Conservation (phyloP, 2,888 invertebrate genomes). For the Drosophila meridiana region DNA sequence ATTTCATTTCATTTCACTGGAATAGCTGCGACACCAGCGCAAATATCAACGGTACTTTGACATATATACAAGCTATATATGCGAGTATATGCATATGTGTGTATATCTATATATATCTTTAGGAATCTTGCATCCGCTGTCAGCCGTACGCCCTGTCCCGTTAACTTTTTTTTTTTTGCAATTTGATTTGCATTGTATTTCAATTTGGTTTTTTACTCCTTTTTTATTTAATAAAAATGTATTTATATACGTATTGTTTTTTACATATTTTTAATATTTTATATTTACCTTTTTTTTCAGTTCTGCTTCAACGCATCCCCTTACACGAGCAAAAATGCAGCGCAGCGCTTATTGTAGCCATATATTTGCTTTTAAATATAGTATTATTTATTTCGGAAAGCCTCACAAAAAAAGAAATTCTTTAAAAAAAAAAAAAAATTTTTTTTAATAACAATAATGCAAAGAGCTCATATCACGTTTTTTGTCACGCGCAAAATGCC, state of each 20-base stretch:
- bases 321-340: constrained; percentile 70
- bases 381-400: constrained; percentile 52
- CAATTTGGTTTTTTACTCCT: constrained; percentile 23
- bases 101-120: constrained; percentile 39
- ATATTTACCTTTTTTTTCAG: background rate
- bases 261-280: background rate
- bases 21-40: constrained; percentile 21
- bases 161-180: constrained; percentile 50
- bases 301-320: constrained; percentile 55
- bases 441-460: constrained; percentile 4
- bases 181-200: constrained; percentile 61
- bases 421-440: background rate
- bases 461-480: constrained; percentile 48
- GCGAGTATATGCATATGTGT: constrained; percentile 1
- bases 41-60: constrained; percentile 31
- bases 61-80: background rate
- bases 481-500: constrained; percentile 55
- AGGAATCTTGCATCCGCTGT: constrained; percentile 50
- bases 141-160: constrained; percentile 30
- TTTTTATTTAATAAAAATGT: background rate
- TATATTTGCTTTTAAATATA: constrained; percentile 52
- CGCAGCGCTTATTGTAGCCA: constrained; percentile 55
- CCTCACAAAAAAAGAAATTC: constrained; percentile 17
- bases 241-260: background rate
- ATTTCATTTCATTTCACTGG: constrained; percentile 36